Evolutionary conservation across 1,140 invertebrate species (phyloP).

Genomic region (Telenomus remus): DNA sequence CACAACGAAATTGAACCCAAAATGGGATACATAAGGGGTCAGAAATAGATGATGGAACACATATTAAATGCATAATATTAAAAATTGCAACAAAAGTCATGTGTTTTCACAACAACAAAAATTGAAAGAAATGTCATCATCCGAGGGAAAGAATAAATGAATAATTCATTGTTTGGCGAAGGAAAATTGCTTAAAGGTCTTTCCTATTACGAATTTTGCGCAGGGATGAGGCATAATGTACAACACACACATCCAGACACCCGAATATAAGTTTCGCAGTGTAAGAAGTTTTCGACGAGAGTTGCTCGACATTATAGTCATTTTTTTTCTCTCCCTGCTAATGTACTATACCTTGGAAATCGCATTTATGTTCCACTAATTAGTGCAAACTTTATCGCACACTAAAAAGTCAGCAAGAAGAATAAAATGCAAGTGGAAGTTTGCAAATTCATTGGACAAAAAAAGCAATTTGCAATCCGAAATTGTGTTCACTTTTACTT

Average conservation of each 20-base stretch:
- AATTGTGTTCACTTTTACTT: no score
- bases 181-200: conserved; percentile 28
- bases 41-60: no score
- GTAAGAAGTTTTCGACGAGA: conserved; percentile 14
- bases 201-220: conserved; percentile 15
- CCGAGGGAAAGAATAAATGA: conserved; percentile 21
- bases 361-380: conserved; percentile 31
- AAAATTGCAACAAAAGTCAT: no score
- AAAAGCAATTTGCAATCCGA: no score
- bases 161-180: conserved; percentile 39
- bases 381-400: conserved; percentile 30
- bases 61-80: no score
- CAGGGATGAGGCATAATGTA: background rate
- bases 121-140: no score
- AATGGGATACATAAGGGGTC: no score
- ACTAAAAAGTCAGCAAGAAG: background rate
- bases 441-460: no score
- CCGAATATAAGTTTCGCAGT: conserved; percentile 4
- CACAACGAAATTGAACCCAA: no score
- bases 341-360: conserved; percentile 14
- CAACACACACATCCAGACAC: conserved; percentile 6
- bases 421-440: background rate
- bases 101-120: no score
- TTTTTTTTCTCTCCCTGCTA: conserved; percentile 6
- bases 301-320: conserved; percentile 7